These are phyloP conservation scores for Ichneumoninae sp. DNA, from an alignment of 2,888 invertebrate genomes.

Conservation along the genomic window DNA sequence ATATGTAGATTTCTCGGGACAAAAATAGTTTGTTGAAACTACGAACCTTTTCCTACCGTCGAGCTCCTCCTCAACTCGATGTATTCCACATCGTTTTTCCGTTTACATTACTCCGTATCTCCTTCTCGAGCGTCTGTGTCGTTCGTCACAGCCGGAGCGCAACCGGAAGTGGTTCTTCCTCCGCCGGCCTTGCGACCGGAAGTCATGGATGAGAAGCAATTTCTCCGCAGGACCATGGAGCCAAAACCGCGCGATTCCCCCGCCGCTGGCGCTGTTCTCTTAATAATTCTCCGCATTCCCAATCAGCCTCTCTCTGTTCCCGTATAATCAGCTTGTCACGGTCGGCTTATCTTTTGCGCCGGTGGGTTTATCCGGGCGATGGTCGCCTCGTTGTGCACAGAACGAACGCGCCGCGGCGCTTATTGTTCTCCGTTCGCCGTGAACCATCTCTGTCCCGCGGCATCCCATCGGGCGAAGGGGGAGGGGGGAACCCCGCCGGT, in stretches of 20 bases:
- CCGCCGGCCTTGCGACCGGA: conserved; percentile 6
- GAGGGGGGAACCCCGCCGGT: background rate
- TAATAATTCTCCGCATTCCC: conserved; percentile 26
- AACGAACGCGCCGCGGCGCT: conserved; percentile 10
- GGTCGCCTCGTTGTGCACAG: background rate
- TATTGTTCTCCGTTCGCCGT: conserved; percentile 54
- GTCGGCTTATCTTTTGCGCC: conserved; percentile 45
- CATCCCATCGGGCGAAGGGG: conserved; percentile 21
- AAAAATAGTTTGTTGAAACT: no score
- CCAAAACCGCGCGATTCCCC: background rate
- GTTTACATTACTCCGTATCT: background rate
- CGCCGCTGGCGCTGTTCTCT: background rate
- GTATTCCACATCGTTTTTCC: conserved; percentile 7
- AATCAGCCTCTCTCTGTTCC: conserved; percentile 23
- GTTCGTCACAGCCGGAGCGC: background rate
- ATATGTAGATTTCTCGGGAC: no score
- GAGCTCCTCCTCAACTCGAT: background rate
- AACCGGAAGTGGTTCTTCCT: conserved; percentile 6
- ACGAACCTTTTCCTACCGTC: no score
- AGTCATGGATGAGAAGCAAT: conserved; percentile 13
- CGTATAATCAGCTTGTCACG: conserved; percentile 46
- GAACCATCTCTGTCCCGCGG: conserved; percentile 29
- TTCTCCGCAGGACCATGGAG: background rate
- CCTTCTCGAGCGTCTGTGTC: background rate
- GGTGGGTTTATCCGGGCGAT: conserved; percentile 23